Conservation (phyloP, 2,888 invertebrate species). For the Physocephala rufipes region DNA sequence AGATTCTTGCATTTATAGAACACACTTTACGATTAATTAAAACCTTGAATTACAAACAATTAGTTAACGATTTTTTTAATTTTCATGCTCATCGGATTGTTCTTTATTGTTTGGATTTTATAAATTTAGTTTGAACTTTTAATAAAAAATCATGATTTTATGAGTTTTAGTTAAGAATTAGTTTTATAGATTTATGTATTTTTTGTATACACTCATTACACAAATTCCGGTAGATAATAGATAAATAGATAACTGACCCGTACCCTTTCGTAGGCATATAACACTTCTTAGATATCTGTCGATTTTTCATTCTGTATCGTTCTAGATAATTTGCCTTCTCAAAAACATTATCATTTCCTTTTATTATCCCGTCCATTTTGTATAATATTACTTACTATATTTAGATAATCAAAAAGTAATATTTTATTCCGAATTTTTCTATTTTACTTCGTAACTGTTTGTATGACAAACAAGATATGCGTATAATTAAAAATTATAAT, state of each 20-base stretch:
- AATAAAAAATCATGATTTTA: no score
- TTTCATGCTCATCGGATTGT: background rate
- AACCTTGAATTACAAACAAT: background rate
- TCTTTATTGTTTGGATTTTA: no score
- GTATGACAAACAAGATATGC: background rate
- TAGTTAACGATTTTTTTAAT: background rate
- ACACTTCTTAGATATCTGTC: no score
- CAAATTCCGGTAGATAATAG: no score
- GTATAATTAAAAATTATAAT: conserved; percentile 25
- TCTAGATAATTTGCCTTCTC: background rate
- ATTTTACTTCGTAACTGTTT: conserved; percentile 39
- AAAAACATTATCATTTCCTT: background rate
- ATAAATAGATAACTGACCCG: no score
- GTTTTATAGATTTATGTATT: no score
- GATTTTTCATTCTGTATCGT: no score
- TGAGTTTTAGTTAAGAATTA: no score
- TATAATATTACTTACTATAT: conserved; percentile 12
- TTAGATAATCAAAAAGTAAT: conserved; percentile 64
- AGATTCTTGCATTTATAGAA: conserved; percentile 37
- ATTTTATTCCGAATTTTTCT: conserved; percentile 54
- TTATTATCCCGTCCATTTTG: background rate
- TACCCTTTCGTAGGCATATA: no score
- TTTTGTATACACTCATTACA: no score
- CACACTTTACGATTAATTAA: background rate
- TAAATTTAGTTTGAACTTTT: no score